Evolutionary conservation across 2,113 vertebrate species (phyloP).

Genomic region (Butastur rufipennis): DNA sequence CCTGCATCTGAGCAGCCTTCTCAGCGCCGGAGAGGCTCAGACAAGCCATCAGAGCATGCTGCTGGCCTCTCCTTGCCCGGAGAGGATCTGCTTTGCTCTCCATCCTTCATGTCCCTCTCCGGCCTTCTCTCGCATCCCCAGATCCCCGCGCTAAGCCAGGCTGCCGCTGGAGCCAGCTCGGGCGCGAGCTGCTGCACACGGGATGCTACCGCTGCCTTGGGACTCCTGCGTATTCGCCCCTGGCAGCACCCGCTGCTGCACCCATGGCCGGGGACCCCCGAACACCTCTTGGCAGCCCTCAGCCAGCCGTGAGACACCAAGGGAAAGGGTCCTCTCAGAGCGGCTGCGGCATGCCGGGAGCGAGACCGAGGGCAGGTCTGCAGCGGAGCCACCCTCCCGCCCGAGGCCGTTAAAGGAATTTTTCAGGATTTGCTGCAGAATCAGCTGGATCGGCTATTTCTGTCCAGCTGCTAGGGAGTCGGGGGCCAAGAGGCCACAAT

Average conservation of each 20-base stretch:
- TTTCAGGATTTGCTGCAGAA: constrained; percentile 10
- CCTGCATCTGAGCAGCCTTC: not conserved
- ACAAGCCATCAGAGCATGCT: not conserved
- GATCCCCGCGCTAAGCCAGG: not conserved
- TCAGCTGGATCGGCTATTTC: not conserved
- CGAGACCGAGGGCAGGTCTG: fast-evolving
- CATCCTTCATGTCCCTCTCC: not conserved
- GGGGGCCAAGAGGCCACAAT: not conserved
- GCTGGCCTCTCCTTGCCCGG: not conserved
- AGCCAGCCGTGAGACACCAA: not conserved
- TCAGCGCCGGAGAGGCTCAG: not conserved
- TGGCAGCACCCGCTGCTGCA: not conserved
- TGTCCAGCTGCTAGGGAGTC: constrained; percentile 15
- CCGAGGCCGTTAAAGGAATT: fast-evolving
- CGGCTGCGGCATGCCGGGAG: not conserved
- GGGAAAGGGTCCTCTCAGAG: not conserved
- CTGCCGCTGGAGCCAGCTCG: not conserved
- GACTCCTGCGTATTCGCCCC: not conserved
- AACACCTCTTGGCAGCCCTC: not conserved
- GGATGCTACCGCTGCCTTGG: not conserved
- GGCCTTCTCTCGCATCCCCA: not conserved
- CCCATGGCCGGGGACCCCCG: not conserved
- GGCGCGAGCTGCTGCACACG: fast-evolving
- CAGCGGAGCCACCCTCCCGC: not conserved
- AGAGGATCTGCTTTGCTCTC: not conserved